Evolutionary conservation across 2,888 invertebrate genomes (phyloP).

Genomic region (Tipula unca): DNA sequence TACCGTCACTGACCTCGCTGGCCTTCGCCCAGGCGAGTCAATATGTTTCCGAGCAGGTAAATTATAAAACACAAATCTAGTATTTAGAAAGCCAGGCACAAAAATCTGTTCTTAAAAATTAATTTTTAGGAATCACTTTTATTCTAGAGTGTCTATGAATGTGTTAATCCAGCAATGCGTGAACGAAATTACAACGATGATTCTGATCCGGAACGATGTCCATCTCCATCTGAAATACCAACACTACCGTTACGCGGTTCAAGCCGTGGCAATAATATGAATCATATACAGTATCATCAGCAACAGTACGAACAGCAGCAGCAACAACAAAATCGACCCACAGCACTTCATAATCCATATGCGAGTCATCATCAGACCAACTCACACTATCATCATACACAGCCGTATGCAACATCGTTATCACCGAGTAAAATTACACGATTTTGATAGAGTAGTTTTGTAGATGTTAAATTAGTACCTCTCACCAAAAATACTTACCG

Average conservation of each 20-base stretch:
- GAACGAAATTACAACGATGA: constrained; percentile 30
- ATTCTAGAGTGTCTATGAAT: constrained; percentile 48
- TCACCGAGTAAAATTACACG: constrained; percentile 40
- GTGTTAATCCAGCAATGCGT: constrained; percentile 48
- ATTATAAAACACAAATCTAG: constrained; percentile 19
- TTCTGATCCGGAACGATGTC: constrained; percentile 20
- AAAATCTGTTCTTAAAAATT: neutral
- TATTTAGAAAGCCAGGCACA: neutral
- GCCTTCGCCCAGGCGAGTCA: constrained; percentile 42
- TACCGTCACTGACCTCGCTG: constrained; percentile 44
- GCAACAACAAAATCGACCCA: neutral
- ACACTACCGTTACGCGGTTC: constrained; percentile 39
- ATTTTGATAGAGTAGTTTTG: constrained; percentile 30
- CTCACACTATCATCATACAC: neutral
- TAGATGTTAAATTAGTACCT: neutral
- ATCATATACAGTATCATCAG: constrained; percentile 19
- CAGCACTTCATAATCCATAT: neutral
- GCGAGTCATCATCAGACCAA: neutral
- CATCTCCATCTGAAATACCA: constrained; percentile 41
- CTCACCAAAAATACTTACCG: neutral
- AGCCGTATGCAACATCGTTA: constrained; percentile 24
- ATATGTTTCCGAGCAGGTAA: constrained; percentile 41
- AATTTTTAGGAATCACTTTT: constrained; percentile 21
- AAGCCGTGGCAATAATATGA: constrained; percentile 22
- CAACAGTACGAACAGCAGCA: neutral